Evolutionary conservation across 1,140 invertebrate genomes (phyloP).

Genomic region (Drosophila nebulosa): DNA sequence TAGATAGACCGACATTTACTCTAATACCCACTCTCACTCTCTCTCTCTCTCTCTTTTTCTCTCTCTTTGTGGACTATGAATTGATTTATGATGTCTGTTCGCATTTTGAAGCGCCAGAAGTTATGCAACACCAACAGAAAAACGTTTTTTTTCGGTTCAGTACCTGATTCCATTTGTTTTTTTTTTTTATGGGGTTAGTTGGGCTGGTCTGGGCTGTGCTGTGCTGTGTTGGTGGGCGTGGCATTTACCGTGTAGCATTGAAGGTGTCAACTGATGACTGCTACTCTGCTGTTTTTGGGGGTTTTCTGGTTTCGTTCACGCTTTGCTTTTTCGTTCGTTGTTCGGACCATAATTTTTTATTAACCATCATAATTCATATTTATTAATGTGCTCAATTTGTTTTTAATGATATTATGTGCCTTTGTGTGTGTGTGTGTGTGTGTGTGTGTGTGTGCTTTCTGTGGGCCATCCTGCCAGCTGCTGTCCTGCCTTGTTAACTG

Average conservation of each 20-base stretch:
- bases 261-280: constrained; percentile 38
- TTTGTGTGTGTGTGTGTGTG: constrained; percentile 2
- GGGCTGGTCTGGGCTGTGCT: not conserved
- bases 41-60: not conserved
- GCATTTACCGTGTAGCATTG: constrained; percentile 6
- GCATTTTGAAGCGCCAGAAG: constrained; percentile 51
- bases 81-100: constrained; percentile 72
- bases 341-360: constrained; percentile 57
- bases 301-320: not conserved
- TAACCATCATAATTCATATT: constrained; percentile 73
- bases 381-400: constrained; percentile 74
- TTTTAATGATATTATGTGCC: constrained; percentile 65
- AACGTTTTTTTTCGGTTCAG: constrained; percentile 13
- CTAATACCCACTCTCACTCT: not conserved
- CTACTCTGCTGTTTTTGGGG: not conserved
- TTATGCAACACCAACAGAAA: constrained; percentile 61
- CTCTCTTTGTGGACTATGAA: constrained; percentile 34
- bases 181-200: too few species aligned
- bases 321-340: constrained; percentile 20
- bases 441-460: not conserved
- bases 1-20: constrained; percentile 11
- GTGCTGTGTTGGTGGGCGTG: constrained; percentile 6
- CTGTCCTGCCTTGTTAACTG: constrained; percentile 37
- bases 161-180: constrained; percentile 4
- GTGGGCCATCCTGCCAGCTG: constrained; percentile 23